Conservation (phyloP, 2,113 vertebrate species). For the Sylvilagus bachmani region DNA sequence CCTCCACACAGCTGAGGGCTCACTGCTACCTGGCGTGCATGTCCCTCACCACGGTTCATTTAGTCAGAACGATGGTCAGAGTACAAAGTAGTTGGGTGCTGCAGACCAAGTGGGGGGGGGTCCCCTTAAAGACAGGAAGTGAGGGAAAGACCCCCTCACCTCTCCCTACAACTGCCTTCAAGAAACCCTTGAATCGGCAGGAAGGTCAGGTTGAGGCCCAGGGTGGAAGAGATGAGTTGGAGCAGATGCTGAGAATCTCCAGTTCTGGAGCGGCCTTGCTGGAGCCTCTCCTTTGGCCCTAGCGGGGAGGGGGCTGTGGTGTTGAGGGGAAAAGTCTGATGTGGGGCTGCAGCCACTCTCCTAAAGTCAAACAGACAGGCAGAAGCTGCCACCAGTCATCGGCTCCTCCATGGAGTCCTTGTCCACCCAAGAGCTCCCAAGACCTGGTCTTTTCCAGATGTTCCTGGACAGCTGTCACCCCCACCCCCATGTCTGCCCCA, state of each 20-base stretch:
- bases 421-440: background rate
- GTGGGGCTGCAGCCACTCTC: background rate
- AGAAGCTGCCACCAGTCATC: background rate
- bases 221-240: background rate
- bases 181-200: background rate
- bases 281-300: background rate
- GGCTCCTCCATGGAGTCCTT: background rate
- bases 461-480: background rate
- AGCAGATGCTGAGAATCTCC: background rate
- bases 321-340: background rate
- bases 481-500: background rate
- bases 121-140: background rate
- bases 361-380: background rate
- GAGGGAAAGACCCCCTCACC: background rate
- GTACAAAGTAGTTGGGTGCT: background rate
- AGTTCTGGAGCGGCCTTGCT: background rate
- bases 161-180: background rate
- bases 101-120: background rate
- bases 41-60: background rate
- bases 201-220: background rate
- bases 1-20: background rate
- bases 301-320: background rate
- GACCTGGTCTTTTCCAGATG: background rate
- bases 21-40: background rate
- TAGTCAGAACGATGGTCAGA: background rate